Evolutionary conservation across 1,140 invertebrate species (phyloP).

Genomic region (Eufriesea mexicana): DNA sequence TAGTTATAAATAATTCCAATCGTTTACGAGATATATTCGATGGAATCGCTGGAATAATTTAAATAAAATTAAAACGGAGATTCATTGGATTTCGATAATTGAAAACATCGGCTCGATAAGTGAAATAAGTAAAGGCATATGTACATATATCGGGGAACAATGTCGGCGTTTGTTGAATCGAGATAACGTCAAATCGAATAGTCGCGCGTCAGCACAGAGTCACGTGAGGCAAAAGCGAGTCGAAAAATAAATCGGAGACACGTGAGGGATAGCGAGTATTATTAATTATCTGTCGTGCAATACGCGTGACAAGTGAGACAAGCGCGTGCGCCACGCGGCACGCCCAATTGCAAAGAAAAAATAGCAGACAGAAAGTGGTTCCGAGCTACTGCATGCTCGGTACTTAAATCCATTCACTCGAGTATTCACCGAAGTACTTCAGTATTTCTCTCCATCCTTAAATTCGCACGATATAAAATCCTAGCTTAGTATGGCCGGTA

Average conservation of each 20-base stretch:
- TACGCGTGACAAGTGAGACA: slow-evolving; percentile 4
- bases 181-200: too few relatives aligned
- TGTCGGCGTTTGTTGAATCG: background rate
- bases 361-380: slow-evolving; percentile 39
- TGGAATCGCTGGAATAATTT: background rate
- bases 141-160: too few relatives aligned
- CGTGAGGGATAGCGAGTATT: slow-evolving; percentile 58
- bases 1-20: background rate
- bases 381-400: slow-evolving; percentile 37
- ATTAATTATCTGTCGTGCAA: slow-evolving; percentile 25
- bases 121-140: background rate
- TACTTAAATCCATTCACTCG: slow-evolving; percentile 40
- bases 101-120: background rate
- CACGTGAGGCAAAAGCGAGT: slow-evolving; percentile 58
- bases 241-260: slow-evolving; percentile 65
- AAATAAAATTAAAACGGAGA: background rate
- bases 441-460: slow-evolving; percentile 33
- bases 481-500: slow-evolving; percentile 80
- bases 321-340: background rate
- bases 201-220: slow-evolving; percentile 18
- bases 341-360: slow-evolving; percentile 18
- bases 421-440: slow-evolving; percentile 46
- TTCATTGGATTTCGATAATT: too few relatives aligned
- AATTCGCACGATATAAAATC: slow-evolving; percentile 76
- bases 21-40: background rate